Evolutionary conservation across 92 coral and sea anemone species (phyloP).

Genomic region (Epizoanthus fatuus): DNA sequence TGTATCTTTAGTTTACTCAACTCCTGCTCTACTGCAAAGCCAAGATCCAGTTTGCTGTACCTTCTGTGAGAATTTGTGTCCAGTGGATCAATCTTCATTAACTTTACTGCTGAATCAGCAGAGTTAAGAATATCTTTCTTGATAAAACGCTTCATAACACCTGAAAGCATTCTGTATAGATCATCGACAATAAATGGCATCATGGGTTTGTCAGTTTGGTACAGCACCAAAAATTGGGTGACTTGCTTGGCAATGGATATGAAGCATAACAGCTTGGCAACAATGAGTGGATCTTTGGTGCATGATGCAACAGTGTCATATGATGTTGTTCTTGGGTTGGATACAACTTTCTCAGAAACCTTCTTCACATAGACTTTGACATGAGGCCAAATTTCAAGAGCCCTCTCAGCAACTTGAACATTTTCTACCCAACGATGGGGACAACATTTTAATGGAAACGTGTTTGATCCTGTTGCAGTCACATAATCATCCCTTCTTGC

Average conservation of each 20-base stretch:
- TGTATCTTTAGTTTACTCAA: too few species aligned
- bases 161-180: conserved; percentile 29
- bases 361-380: conserved; percentile 43
- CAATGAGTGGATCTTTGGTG: conserved; percentile 32
- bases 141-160: conserved; percentile 43
- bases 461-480: conserved; percentile 42
- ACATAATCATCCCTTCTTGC: conserved; percentile 44
- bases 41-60: too few species aligned
- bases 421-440: conserved; percentile 54
- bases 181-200: conserved; percentile 49
- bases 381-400: conserved; percentile 59
- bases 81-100: too few species aligned
- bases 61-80: too few species aligned
- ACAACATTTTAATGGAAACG: conserved; percentile 49
- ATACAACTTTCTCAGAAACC: conserved; percentile 45
- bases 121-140: conserved; percentile 18
- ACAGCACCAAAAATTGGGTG: conserved; percentile 40
- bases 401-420: conserved; percentile 58
- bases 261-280: conserved; percentile 33
- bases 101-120: conserved; percentile 35
- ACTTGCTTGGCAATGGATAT: conserved; percentile 55
- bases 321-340: conserved; percentile 44
- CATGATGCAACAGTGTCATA: conserved; percentile 56
- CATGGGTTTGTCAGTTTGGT: conserved; percentile 48
- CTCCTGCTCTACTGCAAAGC: too few species aligned